Evolutionary conservation across 2,797 vertebrate genomes (phyloP), one percentile per base, ranked within the genome.

Genomic region (Protosalanx chinensis): DNA sequence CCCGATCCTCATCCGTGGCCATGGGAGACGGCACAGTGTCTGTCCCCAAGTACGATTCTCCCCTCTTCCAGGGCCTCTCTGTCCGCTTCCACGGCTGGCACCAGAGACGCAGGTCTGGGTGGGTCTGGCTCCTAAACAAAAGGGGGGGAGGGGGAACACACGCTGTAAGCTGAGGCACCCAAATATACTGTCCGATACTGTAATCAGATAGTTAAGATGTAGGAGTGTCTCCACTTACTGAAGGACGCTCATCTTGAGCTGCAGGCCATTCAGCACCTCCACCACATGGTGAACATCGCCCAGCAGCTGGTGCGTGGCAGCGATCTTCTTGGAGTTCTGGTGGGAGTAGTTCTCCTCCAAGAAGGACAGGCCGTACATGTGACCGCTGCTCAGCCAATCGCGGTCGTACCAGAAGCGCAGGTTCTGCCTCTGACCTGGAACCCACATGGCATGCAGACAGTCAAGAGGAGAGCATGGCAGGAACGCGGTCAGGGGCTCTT

Each of bases 331-430:
- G 82, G 93, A 93, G 23, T 98, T 98, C 87, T 97, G 96, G 83
- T 97, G 96, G 10, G 97, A 98, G 81, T 98, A 98, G 85, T 98
- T 98, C 79, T 98, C 95, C 80, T 95, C 94, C 88, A 98, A 87
- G 89, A 97, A 98, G 0, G 96, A 92, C 73, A 98, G 90, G 77
- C 97, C 97, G 20, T 95, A 95, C 96, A 98, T 98, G 85, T 96
- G 95, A 33, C 97, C 97, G 0, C 88, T 95, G 85, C 89, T 95
- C 79, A 98, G 81, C 97, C 97, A 98, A 70, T 98, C 95, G 49
- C 95, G 95, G 79, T 98, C 96, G 75, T 97, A 98, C 96, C 96
- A 97, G 85, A 97, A 97, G 70, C 95, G 96, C 81, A 96, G 87
- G 82, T 96, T 96, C 89, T 95, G 93, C 72, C 96, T 94, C 86